phyloP scores from a whole-genome alignment of 2,797 vertebrate genomes.

The Sebastiscus albofasciatus region DNA sequence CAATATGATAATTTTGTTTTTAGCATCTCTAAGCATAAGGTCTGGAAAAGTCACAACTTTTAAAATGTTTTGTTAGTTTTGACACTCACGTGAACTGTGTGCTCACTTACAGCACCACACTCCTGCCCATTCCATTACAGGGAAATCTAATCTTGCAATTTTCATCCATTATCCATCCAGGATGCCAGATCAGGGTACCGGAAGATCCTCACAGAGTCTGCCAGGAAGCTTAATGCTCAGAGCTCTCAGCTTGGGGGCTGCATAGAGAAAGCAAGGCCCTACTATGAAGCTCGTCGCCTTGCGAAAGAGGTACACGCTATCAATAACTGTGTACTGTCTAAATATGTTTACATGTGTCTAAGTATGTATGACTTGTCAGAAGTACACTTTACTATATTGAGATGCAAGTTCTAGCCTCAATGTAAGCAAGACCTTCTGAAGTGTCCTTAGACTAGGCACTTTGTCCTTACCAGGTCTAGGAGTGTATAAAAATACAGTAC shows the following conservation, averaged over 20 bases:
- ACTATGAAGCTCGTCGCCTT: slow-evolving; percentile 92
- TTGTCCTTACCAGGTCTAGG: neutral
- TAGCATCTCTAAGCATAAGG: neutral
- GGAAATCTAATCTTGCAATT: slow-evolving; percentile 49
- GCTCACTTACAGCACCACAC: neutral
- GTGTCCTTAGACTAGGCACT: neutral
- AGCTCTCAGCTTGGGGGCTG: slow-evolving; percentile 92
- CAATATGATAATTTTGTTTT: slow-evolving; percentile 39
- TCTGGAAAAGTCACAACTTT: neutral
- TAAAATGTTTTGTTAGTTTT: neutral
- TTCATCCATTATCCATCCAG: slow-evolving; percentile 70
- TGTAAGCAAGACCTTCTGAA: neutral
- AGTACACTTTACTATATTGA: neutral
- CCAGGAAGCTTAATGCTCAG: slow-evolving; percentile 90
- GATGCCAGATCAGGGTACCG: slow-evolving; percentile 92
- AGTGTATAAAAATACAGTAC: neutral
- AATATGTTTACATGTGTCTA: neutral
- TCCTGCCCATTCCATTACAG: slow-evolving; percentile 12
- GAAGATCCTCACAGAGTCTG: slow-evolving; percentile 93
- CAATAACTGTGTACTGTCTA: neutral
- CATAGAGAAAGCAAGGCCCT: slow-evolving; percentile 94
- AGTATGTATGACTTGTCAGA: neutral
- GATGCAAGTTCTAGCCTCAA: neutral
- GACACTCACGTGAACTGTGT: neutral
- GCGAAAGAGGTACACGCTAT: slow-evolving; percentile 89